Percentiles rank a stretch among this genome's conserved stretches.
Evolutionary conservation across 1,140 invertebrate genomes (phyloP).

Genomic region (Bombus confusus): DNA sequence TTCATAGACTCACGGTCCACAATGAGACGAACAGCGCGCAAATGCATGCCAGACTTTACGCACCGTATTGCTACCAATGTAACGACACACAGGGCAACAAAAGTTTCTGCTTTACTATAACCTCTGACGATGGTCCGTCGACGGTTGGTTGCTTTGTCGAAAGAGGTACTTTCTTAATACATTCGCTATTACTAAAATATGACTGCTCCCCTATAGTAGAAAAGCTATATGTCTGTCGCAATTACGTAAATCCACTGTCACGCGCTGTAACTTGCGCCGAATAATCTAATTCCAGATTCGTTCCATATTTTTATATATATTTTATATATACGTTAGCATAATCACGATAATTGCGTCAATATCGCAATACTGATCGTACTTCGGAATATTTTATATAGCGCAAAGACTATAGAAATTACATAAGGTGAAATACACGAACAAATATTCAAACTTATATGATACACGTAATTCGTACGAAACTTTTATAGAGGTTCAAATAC

Average conservation of each 20-base stretch:
- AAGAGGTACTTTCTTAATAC: conserved; percentile 29
- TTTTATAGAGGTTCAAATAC: too few relatives aligned
- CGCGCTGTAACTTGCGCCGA: not conserved
- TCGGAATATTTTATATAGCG: too few relatives aligned
- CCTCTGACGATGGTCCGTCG: not conserved
- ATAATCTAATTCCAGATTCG: too few relatives aligned
- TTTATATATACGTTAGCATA: too few relatives aligned
- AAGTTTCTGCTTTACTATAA: conserved; percentile 33
- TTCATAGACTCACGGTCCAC: conserved; percentile 27
- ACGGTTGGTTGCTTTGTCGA: conserved; percentile 52
- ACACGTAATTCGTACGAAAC: too few relatives aligned
- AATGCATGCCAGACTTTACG: not conserved
- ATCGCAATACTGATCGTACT: too few relatives aligned
- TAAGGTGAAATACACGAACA: too few relatives aligned
- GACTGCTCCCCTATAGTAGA: not conserved
- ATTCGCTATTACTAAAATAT: not conserved
- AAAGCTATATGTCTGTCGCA: not conserved
- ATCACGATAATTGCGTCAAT: too few relatives aligned
- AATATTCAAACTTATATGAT: too few relatives aligned
- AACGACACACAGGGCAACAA: not conserved
- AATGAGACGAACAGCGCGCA: conserved; percentile 36
- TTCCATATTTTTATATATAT: too few relatives aligned
- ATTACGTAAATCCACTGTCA: not conserved
- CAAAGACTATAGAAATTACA: too few relatives aligned
- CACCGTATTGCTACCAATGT: conserved; percentile 35